phyloP scores from a whole-genome alignment of 1,140 invertebrate genomes.

The fruit fly (Drosophila melanogaster) region Release_6_plus_ISO1_MT NT_033777.3:17341001-17341500 shows the following conservation, averaged over 20 bases:
- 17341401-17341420: constrained; percentile 65
- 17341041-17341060: constrained; percentile 6
- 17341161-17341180: constrained; percentile 76
- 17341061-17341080: constrained; percentile 74
- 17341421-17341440: constrained; percentile 6
- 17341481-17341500: not conserved
- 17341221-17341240: constrained; percentile 46
- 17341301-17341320: constrained; percentile 48
- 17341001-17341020: constrained; percentile 22
- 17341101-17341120: constrained; percentile 48
- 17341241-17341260: constrained; percentile 19
- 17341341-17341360: constrained; percentile 66
- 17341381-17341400: constrained; percentile 79
- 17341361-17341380: constrained; percentile 49
- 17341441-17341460: not conserved
- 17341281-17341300: constrained; percentile 20
- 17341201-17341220: constrained; percentile 35
- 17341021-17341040: not conserved
- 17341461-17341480: not conserved
- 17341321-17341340: constrained; percentile 62
- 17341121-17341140: constrained; percentile 72
- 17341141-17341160: constrained; percentile 77
- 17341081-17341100: constrained; percentile 68
- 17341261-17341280: constrained; percentile 11
- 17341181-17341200: constrained; percentile 72